Evolutionary conservation across 2,888 invertebrate species (phyloP).

Genomic region (Cybosia mesomella): DNA sequence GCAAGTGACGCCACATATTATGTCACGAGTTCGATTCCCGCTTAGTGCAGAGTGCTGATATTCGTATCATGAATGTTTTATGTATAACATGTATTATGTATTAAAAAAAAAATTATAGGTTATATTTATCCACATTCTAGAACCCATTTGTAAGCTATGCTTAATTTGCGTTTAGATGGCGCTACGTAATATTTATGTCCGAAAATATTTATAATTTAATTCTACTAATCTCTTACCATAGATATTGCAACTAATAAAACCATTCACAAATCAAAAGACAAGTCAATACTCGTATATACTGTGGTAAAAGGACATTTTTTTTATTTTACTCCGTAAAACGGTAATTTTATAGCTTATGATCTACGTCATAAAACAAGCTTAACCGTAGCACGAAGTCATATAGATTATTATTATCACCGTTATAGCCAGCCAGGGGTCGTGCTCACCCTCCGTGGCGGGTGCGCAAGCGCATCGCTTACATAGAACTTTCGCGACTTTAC

Average conservation of each 20-base stretch:
- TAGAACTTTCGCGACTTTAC: constrained; percentile 44
- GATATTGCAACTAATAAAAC: not conserved
- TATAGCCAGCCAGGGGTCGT: constrained; percentile 49
- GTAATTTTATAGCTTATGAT: not conserved
- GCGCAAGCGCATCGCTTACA: constrained; percentile 55
- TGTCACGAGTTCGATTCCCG: not conserved
- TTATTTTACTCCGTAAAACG: not conserved
- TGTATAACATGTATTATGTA: not conserved
- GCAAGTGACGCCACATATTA: not conserved
- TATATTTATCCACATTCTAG: too few relatives aligned
- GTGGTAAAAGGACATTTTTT: not conserved
- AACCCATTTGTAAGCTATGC: too few relatives aligned
- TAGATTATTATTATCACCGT: constrained; percentile 40
- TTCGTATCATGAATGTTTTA: too few relatives aligned
- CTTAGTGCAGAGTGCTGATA: not conserved
- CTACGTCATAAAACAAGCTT: not conserved
- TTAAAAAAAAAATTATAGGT: too few relatives aligned
- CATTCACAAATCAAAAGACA: not conserved
- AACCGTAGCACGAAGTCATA: constrained; percentile 26
- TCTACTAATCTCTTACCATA: too few relatives aligned
- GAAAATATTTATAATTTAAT: too few relatives aligned
- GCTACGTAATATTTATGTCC: too few relatives aligned
- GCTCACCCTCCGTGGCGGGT: constrained; percentile 63
- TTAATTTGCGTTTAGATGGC: too few relatives aligned
- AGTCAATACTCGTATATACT: too few relatives aligned